A percentile compares a stretch with the other conserved stretches of the same genome.
phyloP scores from a whole-genome alignment of 1,140 invertebrate genomes.

The Caenorhabditis briggsae region DNA sequence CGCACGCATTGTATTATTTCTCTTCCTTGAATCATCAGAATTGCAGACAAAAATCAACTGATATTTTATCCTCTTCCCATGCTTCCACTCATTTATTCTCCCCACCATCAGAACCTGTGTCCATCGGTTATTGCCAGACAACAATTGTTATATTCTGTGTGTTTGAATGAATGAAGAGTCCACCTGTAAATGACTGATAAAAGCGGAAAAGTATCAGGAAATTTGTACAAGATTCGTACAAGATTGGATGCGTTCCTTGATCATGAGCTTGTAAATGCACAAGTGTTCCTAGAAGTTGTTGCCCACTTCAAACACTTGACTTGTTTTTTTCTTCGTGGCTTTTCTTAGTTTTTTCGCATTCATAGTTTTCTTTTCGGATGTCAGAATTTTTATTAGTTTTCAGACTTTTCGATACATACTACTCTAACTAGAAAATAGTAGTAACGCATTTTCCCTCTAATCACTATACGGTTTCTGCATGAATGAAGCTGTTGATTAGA shows the following conservation, averaged over 20 bases:
- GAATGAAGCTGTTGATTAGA: conserved; percentile 13
- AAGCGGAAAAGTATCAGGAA: neutral
- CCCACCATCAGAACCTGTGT: neutral
- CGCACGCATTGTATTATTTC: neutral
- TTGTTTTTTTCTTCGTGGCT: neutral
- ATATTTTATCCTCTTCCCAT: no score
- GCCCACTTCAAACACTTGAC: neutral
- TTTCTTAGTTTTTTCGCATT: neutral
- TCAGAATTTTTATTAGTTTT: neutral
- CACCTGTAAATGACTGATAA: conserved; percentile 4
- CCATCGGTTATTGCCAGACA: neutral
- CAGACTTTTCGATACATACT: neutral
- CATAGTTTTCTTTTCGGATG: no score
- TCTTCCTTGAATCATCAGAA: neutral
- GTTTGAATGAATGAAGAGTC: conserved; percentile 54
- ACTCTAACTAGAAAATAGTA: neutral
- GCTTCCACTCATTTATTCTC: neutral
- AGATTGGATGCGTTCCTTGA: no score
- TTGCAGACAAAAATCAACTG: no score
- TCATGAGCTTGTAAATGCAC: no score
- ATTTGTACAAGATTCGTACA: no score
- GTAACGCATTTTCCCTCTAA: neutral
- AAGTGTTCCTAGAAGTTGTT: no score
- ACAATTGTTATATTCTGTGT: conserved; percentile 26
- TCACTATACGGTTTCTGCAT: conserved; percentile 22